phyloP scores from a whole-genome alignment of 1,140 invertebrate species.

The Drosophila orena region DNA sequence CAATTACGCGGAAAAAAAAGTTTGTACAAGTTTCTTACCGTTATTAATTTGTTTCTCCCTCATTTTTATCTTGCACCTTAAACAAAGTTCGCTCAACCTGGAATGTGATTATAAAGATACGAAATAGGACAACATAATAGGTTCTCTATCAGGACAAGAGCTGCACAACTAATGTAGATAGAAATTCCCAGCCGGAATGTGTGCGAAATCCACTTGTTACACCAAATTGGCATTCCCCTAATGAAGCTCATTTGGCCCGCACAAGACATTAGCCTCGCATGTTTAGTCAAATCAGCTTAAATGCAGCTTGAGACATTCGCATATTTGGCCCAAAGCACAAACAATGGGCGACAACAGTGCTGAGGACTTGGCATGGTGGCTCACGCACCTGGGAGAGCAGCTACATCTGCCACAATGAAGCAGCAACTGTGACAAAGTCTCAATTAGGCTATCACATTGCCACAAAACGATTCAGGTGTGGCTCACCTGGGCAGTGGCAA shows the following conservation, averaged over 20 bases:
- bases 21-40: no score
- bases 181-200: conserved; percentile 4
- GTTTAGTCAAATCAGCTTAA: conserved; percentile 41
- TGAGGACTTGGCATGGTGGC: conserved; percentile 39
- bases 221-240: conserved; percentile 21
- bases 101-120: no score
- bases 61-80: no score
- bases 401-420: conserved; percentile 55
- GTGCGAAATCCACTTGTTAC: conserved; percentile 31
- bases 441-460: conserved; percentile 80
- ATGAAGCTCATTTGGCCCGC: conserved; percentile 62
- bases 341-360: conserved; percentile 12
- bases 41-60: no score
- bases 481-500: conserved; percentile 1
- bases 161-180: background rate
- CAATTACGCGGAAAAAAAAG: no score
- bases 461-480: conserved; percentile 17
- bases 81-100: no score
- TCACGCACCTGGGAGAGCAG: conserved; percentile 47
- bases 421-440: conserved; percentile 76
- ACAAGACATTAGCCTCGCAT: conserved; percentile 25
- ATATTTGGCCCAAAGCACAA: conserved; percentile 18
- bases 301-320: conserved; percentile 24
- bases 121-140: background rate
- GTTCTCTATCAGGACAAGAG: background rate